phyloP scores from a whole-genome alignment of 2,797 vertebrate genomes.

The Mormyrus proboscirostris region DNA sequence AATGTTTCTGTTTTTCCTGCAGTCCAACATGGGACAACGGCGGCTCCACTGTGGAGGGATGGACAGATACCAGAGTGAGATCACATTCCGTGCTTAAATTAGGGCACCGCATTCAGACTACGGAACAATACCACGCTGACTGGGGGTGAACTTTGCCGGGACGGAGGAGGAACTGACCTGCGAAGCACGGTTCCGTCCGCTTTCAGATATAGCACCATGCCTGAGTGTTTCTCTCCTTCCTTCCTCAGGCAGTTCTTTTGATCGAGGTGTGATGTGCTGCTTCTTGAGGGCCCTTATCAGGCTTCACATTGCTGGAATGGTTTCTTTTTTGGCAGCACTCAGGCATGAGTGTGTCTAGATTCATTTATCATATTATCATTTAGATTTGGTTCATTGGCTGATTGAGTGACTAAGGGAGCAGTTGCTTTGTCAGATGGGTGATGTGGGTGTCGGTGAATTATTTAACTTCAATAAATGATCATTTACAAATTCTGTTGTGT shows the following conservation, averaged over 20 bases:
- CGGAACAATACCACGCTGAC: neutral
- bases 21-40: neutral
- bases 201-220: neutral
- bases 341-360: neutral
- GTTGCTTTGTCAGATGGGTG: neutral
- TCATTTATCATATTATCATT: neutral
- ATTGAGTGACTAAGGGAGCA: neutral
- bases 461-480: neutral
- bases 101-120: neutral
- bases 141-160: neutral
- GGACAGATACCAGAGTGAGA: neutral
- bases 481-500: neutral
- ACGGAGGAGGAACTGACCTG: neutral
- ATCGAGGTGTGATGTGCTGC: neutral
- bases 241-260: neutral
- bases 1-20: neutral
- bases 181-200: neutral
- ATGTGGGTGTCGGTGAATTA: neutral
- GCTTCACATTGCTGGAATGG: neutral
- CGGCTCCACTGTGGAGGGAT: neutral
- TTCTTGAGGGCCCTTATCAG: neutral
- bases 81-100: neutral
- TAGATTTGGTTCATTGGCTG: neutral
- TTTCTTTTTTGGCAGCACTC: neutral
- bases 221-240: neutral